phyloP scores from a whole-genome alignment of 2,113 vertebrate genomes.

The Echinops telfairi region DNA sequence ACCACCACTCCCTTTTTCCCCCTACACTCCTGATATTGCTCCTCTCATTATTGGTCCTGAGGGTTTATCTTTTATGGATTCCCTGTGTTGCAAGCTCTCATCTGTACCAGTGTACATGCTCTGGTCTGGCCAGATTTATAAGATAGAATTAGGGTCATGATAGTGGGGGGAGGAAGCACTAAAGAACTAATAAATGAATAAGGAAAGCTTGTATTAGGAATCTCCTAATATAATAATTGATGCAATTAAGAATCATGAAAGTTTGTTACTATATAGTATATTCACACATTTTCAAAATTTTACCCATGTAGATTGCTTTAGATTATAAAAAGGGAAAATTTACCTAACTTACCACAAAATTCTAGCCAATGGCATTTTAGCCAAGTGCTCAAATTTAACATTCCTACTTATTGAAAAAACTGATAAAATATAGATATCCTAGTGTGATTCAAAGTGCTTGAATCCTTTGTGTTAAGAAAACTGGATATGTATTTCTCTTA shows the following conservation, averaged over 20 bases:
- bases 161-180: no score
- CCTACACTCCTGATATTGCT: no score
- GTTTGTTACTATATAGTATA: neutral
- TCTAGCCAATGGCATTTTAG: conserved; percentile 31
- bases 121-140: no score
- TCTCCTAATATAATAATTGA: neutral
- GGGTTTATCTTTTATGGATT: no score
- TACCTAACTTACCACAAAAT: conserved; percentile 16
- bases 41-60: no score
- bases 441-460: conserved; percentile 17
- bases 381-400: conserved; percentile 36
- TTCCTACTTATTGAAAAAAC: neutral
- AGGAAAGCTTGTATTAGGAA: neutral
- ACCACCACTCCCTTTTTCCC: no score
- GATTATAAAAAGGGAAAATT: conserved; percentile 24
- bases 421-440: neutral
- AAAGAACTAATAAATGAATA: neutral
- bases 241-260: conserved; percentile 52
- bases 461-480: conserved; percentile 52
- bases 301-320: neutral
- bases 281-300: neutral
- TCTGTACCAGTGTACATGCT: no score
- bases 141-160: no score
- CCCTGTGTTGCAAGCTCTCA: no score
- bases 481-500: neutral